Evolutionary conservation across 2,113 vertebrate species (phyloP).

Genomic region (Nicator chloris): DNA sequence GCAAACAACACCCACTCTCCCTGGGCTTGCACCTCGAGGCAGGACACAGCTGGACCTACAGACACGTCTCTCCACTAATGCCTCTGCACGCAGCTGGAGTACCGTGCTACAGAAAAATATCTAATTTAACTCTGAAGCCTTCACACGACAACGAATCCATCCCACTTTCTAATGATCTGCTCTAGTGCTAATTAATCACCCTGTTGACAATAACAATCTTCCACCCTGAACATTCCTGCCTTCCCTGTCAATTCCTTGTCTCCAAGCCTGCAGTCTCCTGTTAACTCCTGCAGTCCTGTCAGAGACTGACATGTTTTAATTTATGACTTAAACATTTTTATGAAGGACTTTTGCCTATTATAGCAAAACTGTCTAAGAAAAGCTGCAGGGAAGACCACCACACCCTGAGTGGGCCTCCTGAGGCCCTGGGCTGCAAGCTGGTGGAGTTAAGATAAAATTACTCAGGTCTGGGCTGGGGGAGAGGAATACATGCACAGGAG

Average conservation of each 20-base stretch:
- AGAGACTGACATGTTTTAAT: not conserved
- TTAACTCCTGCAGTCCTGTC: not conserved
- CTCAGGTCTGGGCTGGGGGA: not conserved
- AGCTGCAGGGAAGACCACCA: not conserved
- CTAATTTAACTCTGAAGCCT: not conserved
- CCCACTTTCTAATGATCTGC: not conserved
- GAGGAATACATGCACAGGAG: not conserved
- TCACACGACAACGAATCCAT: not conserved
- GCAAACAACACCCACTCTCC: not conserved
- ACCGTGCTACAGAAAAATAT: not conserved
- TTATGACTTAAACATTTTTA: not conserved
- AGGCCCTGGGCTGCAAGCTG: not conserved
- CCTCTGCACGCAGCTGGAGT: not conserved
- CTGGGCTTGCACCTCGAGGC: not conserved
- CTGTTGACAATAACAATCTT: not conserved
- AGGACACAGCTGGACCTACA: not conserved
- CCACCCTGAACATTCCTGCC: not conserved
- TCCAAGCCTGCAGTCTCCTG: not conserved
- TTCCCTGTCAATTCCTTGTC: not conserved
- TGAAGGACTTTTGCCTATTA: not conserved
- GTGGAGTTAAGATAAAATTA: not conserved
- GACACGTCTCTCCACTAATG: not conserved
- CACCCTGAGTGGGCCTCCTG: too few relatives aligned
- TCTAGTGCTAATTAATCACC: not conserved
- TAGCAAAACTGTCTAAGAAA: not conserved